Conservation (phyloP, 1,140 invertebrate genomes). For the Maconellicoccus hirsutus region DNA sequence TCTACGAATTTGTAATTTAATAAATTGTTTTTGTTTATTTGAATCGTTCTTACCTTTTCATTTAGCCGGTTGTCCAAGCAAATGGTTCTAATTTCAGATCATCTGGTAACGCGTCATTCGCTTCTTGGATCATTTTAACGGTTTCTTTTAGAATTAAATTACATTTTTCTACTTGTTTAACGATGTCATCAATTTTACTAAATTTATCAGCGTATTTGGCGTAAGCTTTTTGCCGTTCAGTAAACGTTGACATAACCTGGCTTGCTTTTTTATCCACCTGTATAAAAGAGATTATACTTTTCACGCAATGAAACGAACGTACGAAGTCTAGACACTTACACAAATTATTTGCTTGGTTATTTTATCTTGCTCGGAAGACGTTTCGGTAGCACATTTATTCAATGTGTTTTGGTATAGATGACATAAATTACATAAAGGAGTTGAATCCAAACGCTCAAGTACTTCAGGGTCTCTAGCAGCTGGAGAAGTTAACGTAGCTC, state of each 20-base stretch:
- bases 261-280: slow-evolving; percentile 61
- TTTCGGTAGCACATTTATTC: slow-evolving; percentile 52
- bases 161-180: slow-evolving; percentile 65
- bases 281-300: slow-evolving; percentile 29
- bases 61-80: slow-evolving; percentile 69
- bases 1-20: slow-evolving; percentile 1
- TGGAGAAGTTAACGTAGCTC: slow-evolving; percentile 73
- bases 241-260: slow-evolving; percentile 51
- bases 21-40: background rate
- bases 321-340: slow-evolving; percentile 38
- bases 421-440: slow-evolving; percentile 46
- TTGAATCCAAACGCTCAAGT: slow-evolving; percentile 62
- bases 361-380: slow-evolving; percentile 59
- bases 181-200: slow-evolving; percentile 61
- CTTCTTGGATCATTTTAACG: slow-evolving; percentile 65
- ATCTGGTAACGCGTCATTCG: slow-evolving; percentile 72
- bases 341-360: slow-evolving; percentile 60
- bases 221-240: slow-evolving; percentile 71
- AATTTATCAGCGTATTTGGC: slow-evolving; percentile 73
- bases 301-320: background rate
- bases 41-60: background rate
- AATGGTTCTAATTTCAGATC: slow-evolving; percentile 79
- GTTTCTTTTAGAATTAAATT: slow-evolving; percentile 73
- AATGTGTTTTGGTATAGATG: slow-evolving; percentile 65
- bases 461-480: slow-evolving; percentile 77